Base-by-base conservation (phyloP, 2,888 invertebrate species). In the Brachylomia viminalis region DNA sequence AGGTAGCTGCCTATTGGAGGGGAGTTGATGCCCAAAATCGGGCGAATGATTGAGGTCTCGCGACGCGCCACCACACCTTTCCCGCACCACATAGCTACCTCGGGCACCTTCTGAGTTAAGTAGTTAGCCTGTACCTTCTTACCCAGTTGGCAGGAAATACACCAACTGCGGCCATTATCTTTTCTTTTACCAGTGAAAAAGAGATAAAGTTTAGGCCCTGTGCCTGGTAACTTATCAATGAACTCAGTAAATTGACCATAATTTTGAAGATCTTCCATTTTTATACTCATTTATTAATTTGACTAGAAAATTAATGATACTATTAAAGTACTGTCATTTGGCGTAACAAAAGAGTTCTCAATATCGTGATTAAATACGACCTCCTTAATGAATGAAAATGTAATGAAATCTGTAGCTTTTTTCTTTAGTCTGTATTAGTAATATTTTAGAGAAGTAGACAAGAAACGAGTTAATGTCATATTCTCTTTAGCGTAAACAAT, bases 121-220 rank as follows among this genome's bases (percentile, higher is more conserved):
- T 5, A 2, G 23, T 38, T 1, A 33, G 38, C 17, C 17, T 15
- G 33, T 64, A 49, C 56, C 27, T 30, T 68, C 66, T 56, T 86
- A 96, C 95, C 95, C 82, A 95, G 59, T 89, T 94, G 93, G 84
- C 95, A 96, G 84, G 91, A 95, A 80, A 95, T 93, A 88, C 99
- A 99, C 99, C 99, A 99, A 93, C 98, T 99, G 78, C 97, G 94
- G 0, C 98, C 98, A 90, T 97, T 96, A 11, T 97, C 95, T 83
- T 97, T 95, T 91, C 92, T 95, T 84, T 91, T 91, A 11, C 95
- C 95, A 85, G 91, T 91, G 86, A 96, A 96, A 69, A 94, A 88
- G 70, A 98, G 95, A 90, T 97, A 95, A 30, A 92, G 88, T 84
- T 89, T 83, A 38, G 87, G 87, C 2, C 93, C 92, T 54, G 94